Conservation (phyloP, 2,113 vertebrate species). For the Zootoca vivipara region DNA sequence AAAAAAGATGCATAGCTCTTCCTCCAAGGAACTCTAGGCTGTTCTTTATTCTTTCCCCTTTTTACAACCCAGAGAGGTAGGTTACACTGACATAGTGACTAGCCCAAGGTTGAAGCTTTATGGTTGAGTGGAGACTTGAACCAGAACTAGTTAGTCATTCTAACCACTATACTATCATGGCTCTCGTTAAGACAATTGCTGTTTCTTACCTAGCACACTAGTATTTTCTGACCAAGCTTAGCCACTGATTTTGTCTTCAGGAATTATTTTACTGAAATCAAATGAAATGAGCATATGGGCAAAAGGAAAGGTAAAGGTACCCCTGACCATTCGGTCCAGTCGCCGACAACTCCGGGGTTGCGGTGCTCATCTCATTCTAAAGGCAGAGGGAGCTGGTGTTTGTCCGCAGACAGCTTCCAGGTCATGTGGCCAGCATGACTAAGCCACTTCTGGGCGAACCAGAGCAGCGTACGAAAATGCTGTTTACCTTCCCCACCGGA, state of each 20-base stretch:
- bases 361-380: no score
- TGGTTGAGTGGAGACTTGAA: not conserved
- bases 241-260: no score
- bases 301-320: no score
- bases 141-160: not conserved
- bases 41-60: not conserved
- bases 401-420: no score
- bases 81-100: not conserved
- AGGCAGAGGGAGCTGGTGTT: no score
- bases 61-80: not conserved
- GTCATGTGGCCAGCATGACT: no score
- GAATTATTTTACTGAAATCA: not conserved
- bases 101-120: not conserved
- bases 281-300: not conserved
- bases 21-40: not conserved
- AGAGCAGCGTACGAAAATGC: no score
- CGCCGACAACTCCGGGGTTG: no score
- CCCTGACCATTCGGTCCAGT: no score
- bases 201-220: not conserved
- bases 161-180: not conserved
- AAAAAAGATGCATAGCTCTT: not conserved
- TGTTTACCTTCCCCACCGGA: no score
- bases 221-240: not conserved
- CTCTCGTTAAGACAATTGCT: not conserved
- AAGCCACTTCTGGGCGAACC: no score